These are phyloP conservation scores for Aplochiton taeniatus DNA, from an alignment of 2,797 vertebrate species.

Conservation along the genomic window DNA sequence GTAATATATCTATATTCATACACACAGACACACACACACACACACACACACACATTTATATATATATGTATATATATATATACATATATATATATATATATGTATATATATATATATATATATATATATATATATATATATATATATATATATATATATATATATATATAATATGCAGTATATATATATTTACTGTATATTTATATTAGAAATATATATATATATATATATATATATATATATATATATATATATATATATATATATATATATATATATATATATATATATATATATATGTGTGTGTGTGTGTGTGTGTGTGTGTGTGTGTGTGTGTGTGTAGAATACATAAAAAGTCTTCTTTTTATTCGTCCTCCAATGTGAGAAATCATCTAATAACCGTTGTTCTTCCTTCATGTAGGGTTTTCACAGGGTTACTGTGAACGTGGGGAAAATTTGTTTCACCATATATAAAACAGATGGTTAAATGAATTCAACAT, in stretches of 20 bases:
- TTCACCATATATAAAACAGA: conserved; percentile 23
- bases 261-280: conserved; percentile 58
- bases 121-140: too few species aligned
- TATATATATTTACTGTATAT: too few species aligned
- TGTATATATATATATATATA: too few species aligned
- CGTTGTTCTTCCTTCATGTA: conserved; percentile 31
- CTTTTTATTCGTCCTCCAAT: conserved; percentile 53
- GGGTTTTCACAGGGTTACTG: conserved; percentile 35
- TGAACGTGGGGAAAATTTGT: conserved; percentile 41
- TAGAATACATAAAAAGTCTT: conserved; percentile 55
- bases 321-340: conserved; percentile 58
- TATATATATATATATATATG: conserved; percentile 58
- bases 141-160: too few species aligned
- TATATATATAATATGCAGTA: too few species aligned
- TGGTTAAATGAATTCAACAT: conserved; percentile 27
- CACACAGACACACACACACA: not conserved
- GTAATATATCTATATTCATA: not conserved
- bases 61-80: conserved; percentile 1
- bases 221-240: too few species aligned
- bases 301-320: too few species aligned
- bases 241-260: too few species aligned
- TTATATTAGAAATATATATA: too few species aligned
- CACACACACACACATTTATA: not conserved
- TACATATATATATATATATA: not conserved
- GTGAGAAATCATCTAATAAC: conserved; percentile 51